A percentile compares a stretch with the other conserved stretches of the same genome.
phyloP scores from a whole-genome alignment of 2,113 vertebrate genomes.

The Microcebus griseorufus region DNA sequence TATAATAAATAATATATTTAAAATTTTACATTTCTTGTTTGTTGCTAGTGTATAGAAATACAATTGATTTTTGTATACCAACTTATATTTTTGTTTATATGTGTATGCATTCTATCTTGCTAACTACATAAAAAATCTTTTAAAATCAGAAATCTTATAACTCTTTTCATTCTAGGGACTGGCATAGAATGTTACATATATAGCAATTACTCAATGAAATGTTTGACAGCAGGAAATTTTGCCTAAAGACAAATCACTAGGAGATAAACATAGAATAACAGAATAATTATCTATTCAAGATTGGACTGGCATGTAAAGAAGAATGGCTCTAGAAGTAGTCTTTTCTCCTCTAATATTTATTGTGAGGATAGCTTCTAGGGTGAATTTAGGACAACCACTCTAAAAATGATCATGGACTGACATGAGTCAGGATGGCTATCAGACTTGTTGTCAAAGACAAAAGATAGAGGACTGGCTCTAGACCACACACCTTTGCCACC shows the following conservation, averaged over 20 bases:
- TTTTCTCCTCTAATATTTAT: neutral
- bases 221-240: slow-evolving; percentile 10
- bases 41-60: neutral
- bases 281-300: slow-evolving; percentile 18
- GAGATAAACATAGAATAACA: slow-evolving; percentile 30
- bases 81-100: neutral
- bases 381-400: neutral
- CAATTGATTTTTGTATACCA: neutral
- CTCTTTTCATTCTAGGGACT: neutral
- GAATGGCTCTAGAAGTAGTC: neutral
- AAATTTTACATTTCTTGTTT: neutral
- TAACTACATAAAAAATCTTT: neutral
- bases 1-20: neutral
- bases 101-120: neutral
- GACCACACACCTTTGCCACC: neutral
- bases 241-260: slow-evolving; percentile 24
- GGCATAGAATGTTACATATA: neutral
- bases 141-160: neutral
- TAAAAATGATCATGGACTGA: neutral
- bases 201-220: slow-evolving; percentile 10
- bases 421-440: neutral
- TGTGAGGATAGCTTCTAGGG: neutral
- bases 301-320: neutral
- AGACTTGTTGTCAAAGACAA: neutral
- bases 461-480: neutral